Evolutionary conservation across 2,113 vertebrate genomes (phyloP).

Genomic region (Pterocles burchelli): DNA sequence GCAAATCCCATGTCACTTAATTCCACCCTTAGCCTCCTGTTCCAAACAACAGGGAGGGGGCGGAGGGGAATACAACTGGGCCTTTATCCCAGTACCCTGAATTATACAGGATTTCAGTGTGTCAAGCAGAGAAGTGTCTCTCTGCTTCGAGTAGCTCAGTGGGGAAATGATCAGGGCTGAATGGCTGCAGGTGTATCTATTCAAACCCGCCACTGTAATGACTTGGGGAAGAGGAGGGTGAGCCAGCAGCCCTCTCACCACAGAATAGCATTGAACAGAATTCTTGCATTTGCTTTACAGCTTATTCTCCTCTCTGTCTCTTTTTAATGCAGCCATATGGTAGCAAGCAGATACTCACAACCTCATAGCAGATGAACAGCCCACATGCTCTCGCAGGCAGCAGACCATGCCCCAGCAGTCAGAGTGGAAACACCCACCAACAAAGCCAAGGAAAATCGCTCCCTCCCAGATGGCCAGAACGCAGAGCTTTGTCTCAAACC

Average conservation of each 20-base stretch:
- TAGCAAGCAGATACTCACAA: neutral
- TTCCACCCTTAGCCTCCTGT: neutral
- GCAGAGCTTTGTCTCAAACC: neutral
- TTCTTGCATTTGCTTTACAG: slow-evolving; percentile 32
- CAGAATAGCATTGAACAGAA: neutral
- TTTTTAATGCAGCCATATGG: slow-evolving; percentile 31
- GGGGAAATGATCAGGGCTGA: neutral
- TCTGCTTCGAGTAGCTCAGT: neutral
- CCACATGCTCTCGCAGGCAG: neutral
- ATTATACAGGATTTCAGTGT: neutral
- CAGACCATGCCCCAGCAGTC: neutral
- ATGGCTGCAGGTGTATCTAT: neutral
- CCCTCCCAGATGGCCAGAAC: slow-evolving; percentile 10
- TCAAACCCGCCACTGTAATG: neutral
- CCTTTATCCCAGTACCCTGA: neutral
- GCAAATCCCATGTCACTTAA: neutral
- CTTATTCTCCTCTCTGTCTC: slow-evolving; percentile 15
- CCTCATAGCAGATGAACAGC: neutral
- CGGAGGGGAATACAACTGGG: neutral
- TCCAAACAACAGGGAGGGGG: neutral
- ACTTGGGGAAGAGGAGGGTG: neutral
- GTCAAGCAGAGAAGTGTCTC: neutral
- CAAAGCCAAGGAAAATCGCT: neutral
- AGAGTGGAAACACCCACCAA: neutral
- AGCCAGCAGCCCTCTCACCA: neutral